Evolutionary conservation across 2,113 vertebrate species (phyloP).

Genomic region (Prinia subflava): DNA sequence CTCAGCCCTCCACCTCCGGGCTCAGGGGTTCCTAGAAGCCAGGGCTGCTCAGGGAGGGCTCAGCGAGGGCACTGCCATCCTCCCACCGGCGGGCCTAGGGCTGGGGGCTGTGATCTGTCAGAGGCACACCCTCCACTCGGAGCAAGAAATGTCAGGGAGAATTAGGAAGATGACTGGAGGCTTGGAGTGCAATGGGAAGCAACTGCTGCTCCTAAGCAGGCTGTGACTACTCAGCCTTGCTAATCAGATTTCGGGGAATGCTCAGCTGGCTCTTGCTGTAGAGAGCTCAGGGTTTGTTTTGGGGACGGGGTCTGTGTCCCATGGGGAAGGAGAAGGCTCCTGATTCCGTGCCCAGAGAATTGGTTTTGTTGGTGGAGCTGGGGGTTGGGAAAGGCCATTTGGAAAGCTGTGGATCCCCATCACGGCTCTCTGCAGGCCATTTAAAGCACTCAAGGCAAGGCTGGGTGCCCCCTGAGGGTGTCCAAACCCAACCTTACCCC

Average conservation of each 20-base stretch:
- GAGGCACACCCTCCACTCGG: rapidly evolving
- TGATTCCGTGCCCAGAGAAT: not conserved
- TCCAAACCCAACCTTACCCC: not conserved
- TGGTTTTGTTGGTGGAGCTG: not conserved
- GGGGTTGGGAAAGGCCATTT: not conserved
- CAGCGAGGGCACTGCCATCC: not conserved
- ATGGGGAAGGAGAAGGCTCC: not conserved
- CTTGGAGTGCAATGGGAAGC: not conserved
- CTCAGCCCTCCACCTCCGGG: not conserved
- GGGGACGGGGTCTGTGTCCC: not conserved
- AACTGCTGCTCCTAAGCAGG: not conserved
- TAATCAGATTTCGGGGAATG: not conserved
- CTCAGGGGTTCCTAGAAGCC: not conserved
- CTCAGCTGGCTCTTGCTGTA: not conserved
- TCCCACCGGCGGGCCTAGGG: rapidly evolving
- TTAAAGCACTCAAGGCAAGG: not conserved
- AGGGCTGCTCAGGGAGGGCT: not conserved
- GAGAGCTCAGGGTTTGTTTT: not conserved
- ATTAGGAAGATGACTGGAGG: not conserved
- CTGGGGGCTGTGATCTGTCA: not conserved
- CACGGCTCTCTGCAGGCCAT: not conserved
- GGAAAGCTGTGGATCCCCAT: not conserved
- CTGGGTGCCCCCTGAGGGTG: not conserved
- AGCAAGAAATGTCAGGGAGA: not conserved
- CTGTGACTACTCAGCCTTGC: not conserved